Base-by-base conservation (phyloP, 2,113 vertebrate species). In the Phalacrocorax pelagicus region DNA sequence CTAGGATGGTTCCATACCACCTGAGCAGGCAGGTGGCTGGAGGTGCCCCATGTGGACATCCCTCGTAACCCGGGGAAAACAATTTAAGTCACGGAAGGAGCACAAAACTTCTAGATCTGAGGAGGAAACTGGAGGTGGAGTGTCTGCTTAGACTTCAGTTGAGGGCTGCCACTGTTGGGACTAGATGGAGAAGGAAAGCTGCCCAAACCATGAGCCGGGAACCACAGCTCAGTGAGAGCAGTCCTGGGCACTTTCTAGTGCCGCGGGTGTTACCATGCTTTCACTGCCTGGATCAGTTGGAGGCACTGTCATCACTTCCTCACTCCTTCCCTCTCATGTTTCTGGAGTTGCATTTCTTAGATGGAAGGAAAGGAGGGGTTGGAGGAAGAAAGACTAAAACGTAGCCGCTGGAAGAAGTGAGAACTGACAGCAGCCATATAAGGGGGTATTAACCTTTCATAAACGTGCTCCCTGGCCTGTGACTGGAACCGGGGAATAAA, bases 381-480 rank as follows among this genome's bases (percentile, higher is more conserved):
- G 19, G 65, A 94, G 46, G 23, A 90, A 82, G 81, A 73, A 82
- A 71, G 44, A 81, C 38, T 82, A 29, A 96, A 88, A 73, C 5
- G 1, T 47, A 77, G 54, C 62, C 2, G 1, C 70, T 93, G 70
- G 54, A 57, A 73, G 49, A 91, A 81, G 92, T 51, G 83, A 95
- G 78, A 95, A 73, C 66, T 91, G 91, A 87, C 91, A 91, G 70
- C 89, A 94, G 69, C 96, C 94, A 55, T 97, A 94, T 94, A 92
- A 95, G 93, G 92, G 67, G 51, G 29, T 78, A 91, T 95, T 96
- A 96, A 97, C 92, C 92, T 96, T 92, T 95, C 87, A 96, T 94
- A 97, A 96, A 92, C 84, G 78, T 96, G 84, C 62, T 97, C 84
- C 66, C 69, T 94, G 89, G 92, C 85, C 87, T 95, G 82, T 92